A percentile compares a stretch with the other conserved stretches of the same genome.
Evolutionary conservation across 2,797 vertebrate species (phyloP).

Genomic region (Phrynocephalus guinanensis): DNA sequence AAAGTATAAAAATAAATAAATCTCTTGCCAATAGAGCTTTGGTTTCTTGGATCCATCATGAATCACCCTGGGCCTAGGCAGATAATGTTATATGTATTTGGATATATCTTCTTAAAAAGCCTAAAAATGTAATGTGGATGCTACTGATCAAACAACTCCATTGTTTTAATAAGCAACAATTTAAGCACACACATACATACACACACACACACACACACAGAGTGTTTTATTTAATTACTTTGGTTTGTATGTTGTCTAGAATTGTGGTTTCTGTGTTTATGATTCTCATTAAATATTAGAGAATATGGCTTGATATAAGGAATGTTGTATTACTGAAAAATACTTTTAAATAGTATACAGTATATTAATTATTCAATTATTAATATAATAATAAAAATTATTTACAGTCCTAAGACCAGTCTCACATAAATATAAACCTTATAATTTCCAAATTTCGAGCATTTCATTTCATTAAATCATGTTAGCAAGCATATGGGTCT

Average conservation of each 20-base stretch:
- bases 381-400: no score
- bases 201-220: background rate
- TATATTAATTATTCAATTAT: no score
- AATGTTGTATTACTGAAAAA: background rate
- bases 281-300: background rate
- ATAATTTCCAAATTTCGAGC: no score
- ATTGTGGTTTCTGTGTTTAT: background rate
- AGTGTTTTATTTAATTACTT: background rate
- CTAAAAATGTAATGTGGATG: background rate
- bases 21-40: background rate
- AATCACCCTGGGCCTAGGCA: background rate
- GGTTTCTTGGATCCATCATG: background rate
- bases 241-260: background rate
- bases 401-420: no score
- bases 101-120: background rate
- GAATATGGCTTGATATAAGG: background rate
- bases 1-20: no score
- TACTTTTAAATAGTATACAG: background rate
- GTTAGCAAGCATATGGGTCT: no score
- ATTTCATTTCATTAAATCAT: no score
- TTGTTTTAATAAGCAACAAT: background rate
- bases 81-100: no score
- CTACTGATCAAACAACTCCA: background rate
- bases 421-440: no score
- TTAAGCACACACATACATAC: background rate